These are phyloP conservation scores for Acrossocheilus wenchowensis DNA, from an alignment of 2,797 vertebrate genomes.

Conservation along the genomic window DNA sequence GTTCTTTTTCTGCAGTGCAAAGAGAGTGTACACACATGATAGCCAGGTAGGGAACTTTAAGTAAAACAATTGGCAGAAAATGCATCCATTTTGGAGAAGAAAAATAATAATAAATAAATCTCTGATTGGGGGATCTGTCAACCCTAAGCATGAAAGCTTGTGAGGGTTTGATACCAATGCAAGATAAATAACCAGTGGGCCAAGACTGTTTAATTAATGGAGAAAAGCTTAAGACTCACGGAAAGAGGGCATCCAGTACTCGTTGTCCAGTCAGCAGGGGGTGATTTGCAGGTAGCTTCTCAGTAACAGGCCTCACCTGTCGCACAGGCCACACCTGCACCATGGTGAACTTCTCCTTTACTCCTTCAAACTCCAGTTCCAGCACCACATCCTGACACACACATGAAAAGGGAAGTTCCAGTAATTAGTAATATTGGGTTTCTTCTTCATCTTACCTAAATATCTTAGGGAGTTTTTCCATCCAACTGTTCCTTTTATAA, in stretches of 20 bases:
- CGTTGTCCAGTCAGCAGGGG: conserved; percentile 87
- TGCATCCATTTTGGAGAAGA: neutral
- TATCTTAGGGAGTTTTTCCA: neutral
- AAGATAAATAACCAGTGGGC: neutral
- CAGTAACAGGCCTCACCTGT: conserved; percentile 92
- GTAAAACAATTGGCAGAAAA: neutral
- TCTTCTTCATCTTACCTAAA: conserved; percentile 1
- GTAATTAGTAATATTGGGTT: neutral
- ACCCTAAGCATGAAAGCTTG: neutral
- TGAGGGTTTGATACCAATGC: neutral
- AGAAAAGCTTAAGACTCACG: conserved; percentile 75
- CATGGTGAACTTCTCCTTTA: conserved; percentile 96
- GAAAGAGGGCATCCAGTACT: conserved; percentile 90
- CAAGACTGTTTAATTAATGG: neutral
- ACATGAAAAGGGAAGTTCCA: conserved; percentile 12
- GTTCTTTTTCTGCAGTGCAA: neutral
- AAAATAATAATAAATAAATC: no score
- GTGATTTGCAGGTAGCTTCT: conserved; percentile 93
- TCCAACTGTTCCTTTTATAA: neutral
- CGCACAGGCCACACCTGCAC: conserved; percentile 95
- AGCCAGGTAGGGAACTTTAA: neutral
- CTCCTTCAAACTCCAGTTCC: conserved; percentile 93
- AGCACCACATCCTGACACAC: conserved; percentile 88
- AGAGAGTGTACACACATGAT: neutral
- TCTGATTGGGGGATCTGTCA: neutral